Percentiles rank a stretch among this genome's conserved stretches.
phyloP scores from a whole-genome alignment of 2,797 vertebrate species.

The Anguilla obscura region DNA sequence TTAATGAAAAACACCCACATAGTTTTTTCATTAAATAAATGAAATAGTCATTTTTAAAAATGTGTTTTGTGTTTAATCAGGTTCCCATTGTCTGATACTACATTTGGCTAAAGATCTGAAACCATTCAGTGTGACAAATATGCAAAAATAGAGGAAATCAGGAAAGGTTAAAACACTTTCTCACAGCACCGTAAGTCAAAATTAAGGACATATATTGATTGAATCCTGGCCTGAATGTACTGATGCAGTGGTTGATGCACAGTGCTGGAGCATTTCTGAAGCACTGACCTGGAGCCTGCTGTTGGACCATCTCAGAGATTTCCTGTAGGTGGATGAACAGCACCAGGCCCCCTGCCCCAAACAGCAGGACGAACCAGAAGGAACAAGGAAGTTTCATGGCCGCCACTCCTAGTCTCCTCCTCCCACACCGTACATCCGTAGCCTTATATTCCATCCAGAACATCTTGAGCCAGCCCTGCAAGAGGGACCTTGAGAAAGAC shows the following conservation, averaged over 20 bases:
- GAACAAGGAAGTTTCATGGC: slow-evolving; percentile 76
- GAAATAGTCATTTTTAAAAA: no score
- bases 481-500: slow-evolving; percentile 36
- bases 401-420: slow-evolving; percentile 47
- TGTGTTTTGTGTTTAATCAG: no score
- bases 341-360: slow-evolving; percentile 80
- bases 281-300: slow-evolving; percentile 76
- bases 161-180: no score
- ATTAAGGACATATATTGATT: not conserved
- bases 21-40: no score
- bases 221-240: not conserved
- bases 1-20: no score
- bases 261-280: not conserved
- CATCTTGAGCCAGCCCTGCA: slow-evolving; percentile 43
- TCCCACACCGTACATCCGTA: slow-evolving; percentile 44
- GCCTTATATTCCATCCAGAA: slow-evolving; percentile 44
- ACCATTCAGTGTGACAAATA: no score
- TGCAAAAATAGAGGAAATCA: no score
- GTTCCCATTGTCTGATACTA: no score
- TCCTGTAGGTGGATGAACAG: slow-evolving; percentile 83
- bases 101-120: no score
- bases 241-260: no score
- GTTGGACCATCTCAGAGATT: slow-evolving; percentile 71
- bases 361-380: slow-evolving; percentile 81
- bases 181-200: no score